A percentile compares a stretch with the other conserved stretches of the same genome.
Evolutionary conservation across 1,140 invertebrate genomes (phyloP).

Genomic region (Orius laevigatus): DNA sequence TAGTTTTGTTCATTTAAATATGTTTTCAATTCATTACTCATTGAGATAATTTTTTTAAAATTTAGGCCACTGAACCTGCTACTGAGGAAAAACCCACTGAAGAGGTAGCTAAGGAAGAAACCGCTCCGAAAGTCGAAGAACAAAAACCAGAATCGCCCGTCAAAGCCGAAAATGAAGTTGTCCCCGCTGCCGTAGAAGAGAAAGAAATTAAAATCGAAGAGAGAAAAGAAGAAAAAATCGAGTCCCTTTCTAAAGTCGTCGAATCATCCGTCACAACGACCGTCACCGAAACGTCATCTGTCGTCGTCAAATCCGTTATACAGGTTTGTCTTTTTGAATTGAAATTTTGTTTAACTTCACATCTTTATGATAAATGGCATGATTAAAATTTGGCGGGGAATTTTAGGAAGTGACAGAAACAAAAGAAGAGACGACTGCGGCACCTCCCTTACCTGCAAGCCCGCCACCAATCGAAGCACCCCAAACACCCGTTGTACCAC

Average conservation of each 20-base stretch:
- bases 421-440: conserved; percentile 12
- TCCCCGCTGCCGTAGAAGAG: conserved; percentile 8
- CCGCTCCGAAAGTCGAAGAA: background rate
- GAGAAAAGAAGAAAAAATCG: conserved; percentile 12
- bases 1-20: no score
- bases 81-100: conserved; percentile 12
- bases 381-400: background rate
- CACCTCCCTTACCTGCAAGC: conserved; percentile 19
- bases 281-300: conserved; percentile 7
- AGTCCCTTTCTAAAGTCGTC: conserved; percentile 7
- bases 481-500: conserved; percentile 17
- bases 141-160: conserved; percentile 8
- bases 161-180: conserved; percentile 5
- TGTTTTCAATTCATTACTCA: no score
- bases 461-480: conserved; percentile 20
- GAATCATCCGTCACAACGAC: conserved; percentile 9
- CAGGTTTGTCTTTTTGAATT: conserved; percentile 1
- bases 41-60: no score
- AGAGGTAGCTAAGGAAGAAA: conserved; percentile 10
- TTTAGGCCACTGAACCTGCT: background rate
- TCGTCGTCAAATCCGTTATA: conserved; percentile 4
- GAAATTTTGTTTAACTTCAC: background rate
- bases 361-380: background rate
- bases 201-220: conserved; percentile 13
- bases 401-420: conserved; percentile 5